Percentiles rank a stretch among this genome's conserved stretches.
Conservation (phyloP, 2,888 invertebrate species). For the Epinotia brunnichana region DNA sequence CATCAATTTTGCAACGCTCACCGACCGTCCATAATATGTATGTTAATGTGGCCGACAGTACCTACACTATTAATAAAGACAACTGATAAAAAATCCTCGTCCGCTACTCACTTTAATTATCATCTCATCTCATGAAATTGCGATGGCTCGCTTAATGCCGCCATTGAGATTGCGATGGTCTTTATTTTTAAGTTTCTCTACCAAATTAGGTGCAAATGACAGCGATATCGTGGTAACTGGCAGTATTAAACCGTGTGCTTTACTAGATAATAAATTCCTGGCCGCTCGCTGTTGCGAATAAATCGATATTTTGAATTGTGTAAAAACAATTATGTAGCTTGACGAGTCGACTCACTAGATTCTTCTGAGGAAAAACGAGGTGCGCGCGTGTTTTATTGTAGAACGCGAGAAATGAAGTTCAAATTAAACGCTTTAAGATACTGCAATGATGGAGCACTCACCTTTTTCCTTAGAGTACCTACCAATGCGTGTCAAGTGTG, state of each 20-base stretch:
- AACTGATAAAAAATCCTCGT: conserved; percentile 60
- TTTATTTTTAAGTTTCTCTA: conserved; percentile 38
- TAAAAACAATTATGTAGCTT: conserved; percentile 28
- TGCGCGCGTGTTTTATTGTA: conserved; percentile 21
- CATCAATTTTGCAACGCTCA: conserved; percentile 72
- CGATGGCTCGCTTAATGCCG: conserved; percentile 52
- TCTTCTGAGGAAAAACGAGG: conserved; percentile 22
- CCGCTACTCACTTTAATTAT: conserved; percentile 59
- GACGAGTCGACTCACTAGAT: conserved; percentile 24
- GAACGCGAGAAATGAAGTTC: conserved; percentile 27
- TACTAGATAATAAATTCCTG: conserved; percentile 40
- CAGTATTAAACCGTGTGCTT: conserved; percentile 29
- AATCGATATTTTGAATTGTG: conserved; percentile 37
- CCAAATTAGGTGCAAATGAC: conserved; percentile 42
- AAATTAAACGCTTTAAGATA: conserved; percentile 26
- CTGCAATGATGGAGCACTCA: conserved; percentile 3
- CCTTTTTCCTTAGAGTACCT: neutral
- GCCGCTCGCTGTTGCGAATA: conserved; percentile 19
- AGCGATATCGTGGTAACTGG: conserved; percentile 28
- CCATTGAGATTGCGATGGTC: conserved; percentile 37
- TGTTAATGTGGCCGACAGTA: conserved; percentile 65
- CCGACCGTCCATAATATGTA: conserved; percentile 67
- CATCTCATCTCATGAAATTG: conserved; percentile 53
- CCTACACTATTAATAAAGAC: conserved; percentile 51
- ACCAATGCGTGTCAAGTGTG: conserved; percentile 4